Evolutionary conservation across 1,140 invertebrate genomes (phyloP).

Genomic region (Medauroidea extradentata): DNA sequence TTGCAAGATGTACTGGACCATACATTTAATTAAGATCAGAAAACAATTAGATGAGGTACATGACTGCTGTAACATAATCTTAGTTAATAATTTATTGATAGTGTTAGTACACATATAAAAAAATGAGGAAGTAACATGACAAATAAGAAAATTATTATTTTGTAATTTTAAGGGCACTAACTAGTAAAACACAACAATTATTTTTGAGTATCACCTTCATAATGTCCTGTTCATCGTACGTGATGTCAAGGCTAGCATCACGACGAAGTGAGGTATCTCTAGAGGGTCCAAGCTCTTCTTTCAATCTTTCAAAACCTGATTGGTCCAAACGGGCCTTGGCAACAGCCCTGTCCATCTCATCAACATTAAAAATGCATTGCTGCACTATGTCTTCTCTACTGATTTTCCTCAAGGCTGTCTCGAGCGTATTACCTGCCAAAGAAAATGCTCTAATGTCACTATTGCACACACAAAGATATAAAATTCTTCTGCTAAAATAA

Average conservation of each 20-base stretch:
- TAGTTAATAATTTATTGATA: too few species aligned
- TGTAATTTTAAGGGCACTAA: too few species aligned
- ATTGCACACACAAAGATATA: neutral
- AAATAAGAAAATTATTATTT: too few species aligned
- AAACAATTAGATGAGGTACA: too few species aligned
- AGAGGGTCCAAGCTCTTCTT: slow-evolving; percentile 50
- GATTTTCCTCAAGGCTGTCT: slow-evolving; percentile 54
- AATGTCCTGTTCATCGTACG: slow-evolving; percentile 64
- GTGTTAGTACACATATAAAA: too few species aligned
- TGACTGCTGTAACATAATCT: too few species aligned
- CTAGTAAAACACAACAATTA: too few species aligned
- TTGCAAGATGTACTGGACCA: too few species aligned
- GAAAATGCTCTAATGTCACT: neutral
- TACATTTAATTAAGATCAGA: too few species aligned
- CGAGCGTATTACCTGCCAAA: slow-evolving; percentile 50
- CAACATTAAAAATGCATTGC: slow-evolving; percentile 56
- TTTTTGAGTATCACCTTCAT: slow-evolving; percentile 56
- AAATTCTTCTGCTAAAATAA: neutral
- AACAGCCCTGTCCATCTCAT: slow-evolving; percentile 52
- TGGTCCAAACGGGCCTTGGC: slow-evolving; percentile 51
- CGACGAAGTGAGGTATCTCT: slow-evolving; percentile 34
- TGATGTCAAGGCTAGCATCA: slow-evolving; percentile 35
- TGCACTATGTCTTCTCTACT: slow-evolving; percentile 57
- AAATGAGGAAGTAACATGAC: too few species aligned
- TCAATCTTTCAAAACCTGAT: slow-evolving; percentile 51